Evolutionary conservation across 2,888 invertebrate species (phyloP).

Genomic region (Xylota segnis): DNA sequence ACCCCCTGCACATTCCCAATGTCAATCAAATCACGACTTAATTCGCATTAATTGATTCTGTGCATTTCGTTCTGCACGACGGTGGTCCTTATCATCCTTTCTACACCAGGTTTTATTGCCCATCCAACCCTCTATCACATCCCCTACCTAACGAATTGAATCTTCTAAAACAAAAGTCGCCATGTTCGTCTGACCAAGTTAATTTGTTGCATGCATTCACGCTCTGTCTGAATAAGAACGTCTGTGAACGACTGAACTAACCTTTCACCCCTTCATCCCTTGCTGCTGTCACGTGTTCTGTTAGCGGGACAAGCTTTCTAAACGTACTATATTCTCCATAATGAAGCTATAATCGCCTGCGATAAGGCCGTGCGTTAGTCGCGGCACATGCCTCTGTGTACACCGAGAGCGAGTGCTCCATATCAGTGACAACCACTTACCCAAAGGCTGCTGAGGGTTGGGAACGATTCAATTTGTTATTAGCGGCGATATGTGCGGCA

Average conservation of each 20-base stretch:
- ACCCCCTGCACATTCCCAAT: constrained; percentile 24
- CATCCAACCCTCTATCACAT: constrained; percentile 18
- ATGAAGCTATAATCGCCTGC: constrained; percentile 73
- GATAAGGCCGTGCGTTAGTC: constrained; percentile 71
- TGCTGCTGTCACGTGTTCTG: constrained; percentile 62
- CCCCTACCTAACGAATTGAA: constrained; percentile 22
- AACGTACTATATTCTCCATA: constrained; percentile 67
- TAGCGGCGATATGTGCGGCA: constrained; percentile 69
- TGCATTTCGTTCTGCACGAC: constrained; percentile 37
- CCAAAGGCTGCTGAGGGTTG: constrained; percentile 63
- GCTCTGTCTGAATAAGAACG: constrained; percentile 25
- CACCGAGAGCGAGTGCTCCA: constrained; percentile 63
- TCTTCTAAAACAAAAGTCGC: constrained; percentile 60
- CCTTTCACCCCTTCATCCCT: constrained; percentile 61
- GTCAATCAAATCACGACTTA: constrained; percentile 64
- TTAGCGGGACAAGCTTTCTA: constrained; percentile 62
- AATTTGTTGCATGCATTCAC: constrained; percentile 65
- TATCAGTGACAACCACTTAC: constrained; percentile 76
- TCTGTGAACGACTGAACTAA: constrained; percentile 27
- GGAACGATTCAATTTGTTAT: constrained; percentile 75
- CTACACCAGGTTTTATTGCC: constrained; percentile 4
- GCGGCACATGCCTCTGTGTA: constrained; percentile 72
- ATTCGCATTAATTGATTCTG: constrained; percentile 66
- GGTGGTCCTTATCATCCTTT: constrained; percentile 40
- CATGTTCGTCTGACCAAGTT: constrained; percentile 64